These are phyloP conservation scores for Latrodectus hesperus DNA, from an alignment of 2,888 invertebrate species.

Conservation along the genomic window DNA sequence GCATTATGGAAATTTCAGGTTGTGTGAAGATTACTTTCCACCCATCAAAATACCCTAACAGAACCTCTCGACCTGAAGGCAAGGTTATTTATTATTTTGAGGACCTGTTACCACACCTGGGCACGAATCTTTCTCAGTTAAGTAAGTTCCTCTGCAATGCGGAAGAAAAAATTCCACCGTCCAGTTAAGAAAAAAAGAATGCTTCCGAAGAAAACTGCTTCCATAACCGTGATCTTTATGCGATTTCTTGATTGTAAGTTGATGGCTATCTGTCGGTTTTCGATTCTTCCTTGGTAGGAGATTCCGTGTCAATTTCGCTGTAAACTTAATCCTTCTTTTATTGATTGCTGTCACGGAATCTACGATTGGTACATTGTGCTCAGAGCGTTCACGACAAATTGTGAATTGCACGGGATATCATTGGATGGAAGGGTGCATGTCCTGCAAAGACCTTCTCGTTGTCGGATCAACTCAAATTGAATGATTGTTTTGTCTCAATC, in stretches of 20 bases:
- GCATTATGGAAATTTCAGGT: no score
- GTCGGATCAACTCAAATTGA: not conserved
- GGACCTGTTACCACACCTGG: conserved; percentile 37
- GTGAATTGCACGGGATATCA: not conserved
- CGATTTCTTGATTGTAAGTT: not conserved
- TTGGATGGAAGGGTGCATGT: not conserved
- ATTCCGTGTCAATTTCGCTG: conserved; percentile 1
- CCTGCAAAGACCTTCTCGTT: not conserved
- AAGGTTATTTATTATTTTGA: conserved; percentile 12
- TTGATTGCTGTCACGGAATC: conserved; percentile 37
- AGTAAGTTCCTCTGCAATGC: conserved; percentile 33
- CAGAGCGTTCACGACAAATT: not conserved
- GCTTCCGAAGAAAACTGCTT: not conserved
- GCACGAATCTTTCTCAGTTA: conserved; percentile 23
- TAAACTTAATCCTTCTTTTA: conserved; percentile 23
- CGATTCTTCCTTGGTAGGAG: not conserved
- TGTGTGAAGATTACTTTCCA: not conserved
- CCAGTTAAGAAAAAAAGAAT: not conserved
- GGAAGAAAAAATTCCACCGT: conserved; percentile 15
- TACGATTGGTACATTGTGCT: conserved; percentile 25
- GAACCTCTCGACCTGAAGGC: conserved; percentile 21
- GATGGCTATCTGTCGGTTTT: conserved; percentile 6
- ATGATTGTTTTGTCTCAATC: not conserved
- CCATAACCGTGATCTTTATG: not conserved
- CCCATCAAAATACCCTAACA: conserved; percentile 19